Evolutionary conservation across 2,797 vertebrate species (phyloP), one percentile per base, ranked within the genome.

Genomic region (Enteromius argenteus): DNA sequence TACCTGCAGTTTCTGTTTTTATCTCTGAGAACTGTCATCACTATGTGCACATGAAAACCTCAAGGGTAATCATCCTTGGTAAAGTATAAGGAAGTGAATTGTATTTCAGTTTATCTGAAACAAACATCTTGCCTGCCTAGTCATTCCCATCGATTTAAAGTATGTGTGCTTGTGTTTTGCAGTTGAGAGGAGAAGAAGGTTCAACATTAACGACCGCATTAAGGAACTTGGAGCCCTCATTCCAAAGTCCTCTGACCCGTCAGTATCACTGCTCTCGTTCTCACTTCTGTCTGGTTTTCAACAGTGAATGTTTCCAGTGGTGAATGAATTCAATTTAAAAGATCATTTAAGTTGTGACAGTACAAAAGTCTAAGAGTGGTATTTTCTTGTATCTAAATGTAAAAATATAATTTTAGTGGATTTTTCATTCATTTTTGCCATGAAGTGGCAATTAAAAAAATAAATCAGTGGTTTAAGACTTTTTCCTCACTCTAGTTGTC

Each of bases 151-250:
- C 10, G 14, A 76, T 76, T 15, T 6, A 49, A 35, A 27, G 5
- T 17, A 5, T 68, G 51, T 83, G 7, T 51, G 21, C 62, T 1
- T 69, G 23, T 80, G 69, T 62, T 81, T 37, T 79, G 58, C 91
- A 97, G 97, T 97, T 71, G 96, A 97, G 90, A 93, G 96, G 60
- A 91, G 96, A 86, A 91, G 97, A 78, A 94, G 97, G 80, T 97
- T 97, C 93, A 97, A 97, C 94, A 97, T 97, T 89, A 97, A 97
- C 3, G 96, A 97, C 87, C 93, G 97, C 56, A 97, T 97, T 92
- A 97, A 97, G 89, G 97, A 97, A 84, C 94, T 97, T 13, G 96
- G 96, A 80, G 96, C 90, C 0, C 94, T 97, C 66, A 94, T 97
- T 85, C 97, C 97, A 35, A 97, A 96, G 85, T 95, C 95, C 80